A percentile compares a stretch with the other conserved stretches of the same genome.
Evolutionary conservation across 2,113 vertebrate genomes (phyloP).

Genomic region (Diphyllodes magnificus): DNA sequence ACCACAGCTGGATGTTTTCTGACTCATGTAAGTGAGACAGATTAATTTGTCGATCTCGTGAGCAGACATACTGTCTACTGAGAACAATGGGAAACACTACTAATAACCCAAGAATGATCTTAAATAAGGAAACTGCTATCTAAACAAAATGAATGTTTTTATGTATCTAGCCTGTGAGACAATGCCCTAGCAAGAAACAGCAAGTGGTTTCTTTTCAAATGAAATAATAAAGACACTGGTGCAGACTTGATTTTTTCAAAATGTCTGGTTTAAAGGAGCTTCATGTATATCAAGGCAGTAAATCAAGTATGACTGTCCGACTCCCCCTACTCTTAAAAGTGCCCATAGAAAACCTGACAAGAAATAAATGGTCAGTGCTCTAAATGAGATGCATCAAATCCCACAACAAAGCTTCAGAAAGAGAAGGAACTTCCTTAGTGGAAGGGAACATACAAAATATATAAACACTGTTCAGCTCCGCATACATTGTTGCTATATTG

Average conservation of each 20-base stretch:
- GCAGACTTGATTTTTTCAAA: not conserved
- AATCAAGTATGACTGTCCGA: not conserved
- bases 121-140: not conserved
- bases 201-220: not conserved
- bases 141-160: not conserved
- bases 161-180: not conserved
- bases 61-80: not conserved
- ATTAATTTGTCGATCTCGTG: not conserved
- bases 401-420: not conserved
- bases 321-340: not conserved
- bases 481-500: not conserved
- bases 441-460: not conserved
- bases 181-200: not conserved
- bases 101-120: not conserved
- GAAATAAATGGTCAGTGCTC: not conserved
- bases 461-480: not conserved
- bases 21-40: not conserved
- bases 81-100: not conserved
- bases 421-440: not conserved
- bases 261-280: not conserved
- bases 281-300: not conserved
- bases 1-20: not conserved
- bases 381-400: not conserved
- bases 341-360: not conserved
- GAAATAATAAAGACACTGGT: not conserved